A percentile compares a stretch with the other conserved stretches of the same genome.
Evolutionary conservation across 2,888 invertebrate genomes (phyloP).

Genomic region (Drosophila limbata): DNA sequence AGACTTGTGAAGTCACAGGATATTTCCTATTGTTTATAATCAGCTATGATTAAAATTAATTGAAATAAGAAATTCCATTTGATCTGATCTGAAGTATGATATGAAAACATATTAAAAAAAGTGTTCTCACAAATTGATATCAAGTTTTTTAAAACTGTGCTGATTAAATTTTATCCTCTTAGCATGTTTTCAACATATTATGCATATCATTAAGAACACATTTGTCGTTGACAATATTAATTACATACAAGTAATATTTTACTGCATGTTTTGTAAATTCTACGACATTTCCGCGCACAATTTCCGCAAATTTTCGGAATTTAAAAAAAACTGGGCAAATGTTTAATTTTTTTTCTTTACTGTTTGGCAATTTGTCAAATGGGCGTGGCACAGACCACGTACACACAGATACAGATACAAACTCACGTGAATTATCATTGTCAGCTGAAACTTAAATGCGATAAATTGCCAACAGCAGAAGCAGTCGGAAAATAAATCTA

Average conservation of each 20-base stretch:
- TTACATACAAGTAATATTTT: background rate
- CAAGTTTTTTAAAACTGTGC: background rate
- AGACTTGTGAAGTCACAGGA: too few species aligned
- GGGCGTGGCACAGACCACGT: conserved; percentile 60
- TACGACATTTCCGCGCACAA: conserved; percentile 15
- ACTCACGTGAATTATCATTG: conserved; percentile 68
- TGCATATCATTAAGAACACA: conserved; percentile 1
- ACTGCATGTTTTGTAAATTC: conserved; percentile 11
- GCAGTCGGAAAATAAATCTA: conserved; percentile 66
- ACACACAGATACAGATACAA: conserved; percentile 24
- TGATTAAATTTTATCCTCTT: background rate
- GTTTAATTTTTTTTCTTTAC: conserved; percentile 37
- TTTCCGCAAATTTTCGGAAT: conserved; percentile 37
- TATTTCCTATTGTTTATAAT: too few species aligned
- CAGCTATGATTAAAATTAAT: too few species aligned
- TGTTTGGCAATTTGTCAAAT: conserved; percentile 74
- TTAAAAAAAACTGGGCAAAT: conserved; percentile 35
- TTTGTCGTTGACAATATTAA: background rate
- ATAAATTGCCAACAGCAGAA: conserved; percentile 68
- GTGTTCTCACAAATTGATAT: background rate
- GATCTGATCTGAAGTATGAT: background rate
- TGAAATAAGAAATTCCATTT: too few species aligned
- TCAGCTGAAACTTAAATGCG: conserved; percentile 71
- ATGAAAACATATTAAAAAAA: background rate
- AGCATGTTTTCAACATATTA: background rate